phyloP scores from a whole-genome alignment of 2,113 vertebrate genomes.

The Aythya baeri region DNA sequence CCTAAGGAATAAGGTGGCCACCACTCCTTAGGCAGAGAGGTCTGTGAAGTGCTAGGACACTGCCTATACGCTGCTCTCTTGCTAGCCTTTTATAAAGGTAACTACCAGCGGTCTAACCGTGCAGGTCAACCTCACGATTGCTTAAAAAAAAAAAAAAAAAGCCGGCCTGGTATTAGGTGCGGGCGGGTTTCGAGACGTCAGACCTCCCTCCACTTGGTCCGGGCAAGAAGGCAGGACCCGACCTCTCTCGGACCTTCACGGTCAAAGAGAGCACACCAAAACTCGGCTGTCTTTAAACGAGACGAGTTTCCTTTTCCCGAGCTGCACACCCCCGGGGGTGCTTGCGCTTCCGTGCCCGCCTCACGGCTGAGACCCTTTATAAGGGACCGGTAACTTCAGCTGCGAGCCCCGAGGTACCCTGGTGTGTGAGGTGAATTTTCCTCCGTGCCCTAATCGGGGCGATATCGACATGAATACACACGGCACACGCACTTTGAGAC shows the following conservation, averaged over 20 bases:
- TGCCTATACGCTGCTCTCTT: background rate
- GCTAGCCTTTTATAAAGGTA: background rate
- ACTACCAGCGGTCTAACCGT: background rate
- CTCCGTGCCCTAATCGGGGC: constrained; percentile 14
- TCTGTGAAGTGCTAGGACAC: background rate
- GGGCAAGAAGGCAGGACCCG: background rate
- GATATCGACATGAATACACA: constrained; percentile 39
- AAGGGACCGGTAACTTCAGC: background rate
- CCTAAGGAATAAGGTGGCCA: background rate
- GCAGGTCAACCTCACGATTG: background rate
- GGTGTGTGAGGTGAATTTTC: constrained; percentile 27
- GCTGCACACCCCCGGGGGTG: background rate
- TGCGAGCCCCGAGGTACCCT: background rate
- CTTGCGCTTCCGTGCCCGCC: too few species aligned
- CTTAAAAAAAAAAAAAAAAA: background rate
- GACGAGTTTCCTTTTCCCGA: background rate
- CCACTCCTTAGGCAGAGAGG: background rate
- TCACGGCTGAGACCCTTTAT: background rate
- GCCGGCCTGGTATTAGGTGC: background rate
- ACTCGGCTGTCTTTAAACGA: background rate
- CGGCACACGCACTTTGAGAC: constrained; percentile 38
- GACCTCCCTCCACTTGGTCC: too few species aligned
- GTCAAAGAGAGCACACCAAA: background rate
- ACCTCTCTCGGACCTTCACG: fast-evolving
- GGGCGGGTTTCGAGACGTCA: background rate